Evolutionary conservation across 2,113 vertebrate genomes (phyloP).

Genomic region (Ploceus nigricollis): DNA sequence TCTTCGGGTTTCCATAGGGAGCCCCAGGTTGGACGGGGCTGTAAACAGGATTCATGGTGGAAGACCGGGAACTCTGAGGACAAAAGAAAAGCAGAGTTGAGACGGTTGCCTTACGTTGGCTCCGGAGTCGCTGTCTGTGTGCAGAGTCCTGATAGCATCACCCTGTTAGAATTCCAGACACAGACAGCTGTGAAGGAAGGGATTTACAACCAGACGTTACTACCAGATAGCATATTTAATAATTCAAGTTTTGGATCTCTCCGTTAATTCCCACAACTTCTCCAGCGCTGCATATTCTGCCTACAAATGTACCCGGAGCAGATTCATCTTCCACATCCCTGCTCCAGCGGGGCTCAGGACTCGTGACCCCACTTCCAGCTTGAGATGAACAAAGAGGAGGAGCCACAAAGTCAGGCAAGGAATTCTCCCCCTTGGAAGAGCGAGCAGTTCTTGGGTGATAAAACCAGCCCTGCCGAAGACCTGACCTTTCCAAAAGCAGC

Average conservation of each 20-base stretch:
- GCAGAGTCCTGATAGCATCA: background rate
- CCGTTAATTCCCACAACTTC: constrained; percentile 3
- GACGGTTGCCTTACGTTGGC: fast-evolving
- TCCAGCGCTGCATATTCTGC: background rate
- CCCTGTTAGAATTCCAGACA: background rate
- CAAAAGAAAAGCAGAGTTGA: constrained; percentile 53
- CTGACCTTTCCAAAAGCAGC: background rate
- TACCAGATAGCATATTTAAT: background rate
- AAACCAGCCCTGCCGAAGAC: fast-evolving
- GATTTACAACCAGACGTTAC: background rate
- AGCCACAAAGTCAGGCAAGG: background rate
- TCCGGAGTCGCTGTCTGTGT: background rate
- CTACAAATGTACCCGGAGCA: background rate
- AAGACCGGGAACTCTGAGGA: constrained; percentile 87
- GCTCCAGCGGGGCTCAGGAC: background rate
- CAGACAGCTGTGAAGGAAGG: background rate
- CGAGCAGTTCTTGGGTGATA: background rate
- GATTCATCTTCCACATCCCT: background rate
- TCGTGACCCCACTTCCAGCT: background rate
- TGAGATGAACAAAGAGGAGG: background rate
- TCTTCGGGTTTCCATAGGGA: constrained; percentile 97
- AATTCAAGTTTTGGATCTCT: constrained; percentile 10
- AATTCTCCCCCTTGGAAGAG: background rate
- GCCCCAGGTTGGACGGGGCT: constrained; percentile 96
- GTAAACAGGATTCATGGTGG: constrained; percentile 98